Conservation (phyloP, 2,888 invertebrate species). For the Leptopilina myrica region DNA sequence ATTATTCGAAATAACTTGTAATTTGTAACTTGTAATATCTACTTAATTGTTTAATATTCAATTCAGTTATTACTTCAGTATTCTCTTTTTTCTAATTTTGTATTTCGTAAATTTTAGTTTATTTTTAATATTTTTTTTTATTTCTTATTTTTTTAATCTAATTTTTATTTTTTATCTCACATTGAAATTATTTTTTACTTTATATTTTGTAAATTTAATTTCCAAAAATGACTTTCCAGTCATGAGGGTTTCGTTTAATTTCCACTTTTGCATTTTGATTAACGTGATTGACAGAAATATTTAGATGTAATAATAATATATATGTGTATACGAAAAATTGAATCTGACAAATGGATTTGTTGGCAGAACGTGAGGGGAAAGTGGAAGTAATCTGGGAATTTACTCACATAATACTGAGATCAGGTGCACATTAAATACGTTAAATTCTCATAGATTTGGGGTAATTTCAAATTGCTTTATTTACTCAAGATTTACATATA, state of each 20-base stretch:
- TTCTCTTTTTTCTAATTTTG: no score
- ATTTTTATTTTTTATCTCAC: no score
- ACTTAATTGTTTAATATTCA: no score
- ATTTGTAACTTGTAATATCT: no score
- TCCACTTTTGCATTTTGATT: slow-evolving; percentile 10
- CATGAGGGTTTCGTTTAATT: background rate
- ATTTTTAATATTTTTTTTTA: no score
- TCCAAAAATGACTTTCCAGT: background rate
- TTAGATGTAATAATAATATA: no score
- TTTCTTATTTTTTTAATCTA: no score
- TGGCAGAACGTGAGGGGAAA: background rate
- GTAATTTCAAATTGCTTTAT: slow-evolving; percentile 21
- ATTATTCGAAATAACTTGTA: no score
- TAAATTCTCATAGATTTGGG: background rate
- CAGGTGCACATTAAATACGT: slow-evolving; percentile 19
- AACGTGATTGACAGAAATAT: slow-evolving; percentile 1
- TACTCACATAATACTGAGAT: slow-evolving; percentile 27
- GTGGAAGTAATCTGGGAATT: slow-evolving; percentile 17
- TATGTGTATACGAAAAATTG: background rate
- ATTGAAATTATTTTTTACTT: no score
- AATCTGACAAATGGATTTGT: slow-evolving; percentile 17
- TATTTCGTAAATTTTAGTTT: no score
- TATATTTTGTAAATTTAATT: background rate
- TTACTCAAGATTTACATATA: background rate
- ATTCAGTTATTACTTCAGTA: no score